A percentile compares a stretch with the other conserved stretches of the same genome.
phyloP scores from a whole-genome alignment of 2,888 invertebrate genomes.

The Lochmaea capreae region DNA sequence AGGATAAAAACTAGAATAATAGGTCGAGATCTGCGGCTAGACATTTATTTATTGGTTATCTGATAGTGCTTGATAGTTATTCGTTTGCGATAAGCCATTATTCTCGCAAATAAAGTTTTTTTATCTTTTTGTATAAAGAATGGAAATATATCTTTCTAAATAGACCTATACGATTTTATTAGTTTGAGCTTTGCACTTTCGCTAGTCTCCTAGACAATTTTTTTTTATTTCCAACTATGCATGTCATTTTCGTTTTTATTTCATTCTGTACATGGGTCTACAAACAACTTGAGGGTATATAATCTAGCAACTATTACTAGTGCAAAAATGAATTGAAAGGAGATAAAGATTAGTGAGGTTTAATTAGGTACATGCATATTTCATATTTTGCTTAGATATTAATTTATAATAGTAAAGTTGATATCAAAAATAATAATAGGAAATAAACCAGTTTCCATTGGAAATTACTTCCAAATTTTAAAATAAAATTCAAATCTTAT shows the following conservation, averaged over 20 bases:
- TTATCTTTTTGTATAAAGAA: slow-evolving; percentile 14
- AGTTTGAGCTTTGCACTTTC: neutral
- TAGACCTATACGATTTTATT: slow-evolving; percentile 5
- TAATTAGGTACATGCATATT: too few relatives aligned
- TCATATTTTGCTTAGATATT: too few relatives aligned
- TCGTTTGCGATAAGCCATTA: slow-evolving; percentile 35
- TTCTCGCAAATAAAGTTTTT: slow-evolving; percentile 32
- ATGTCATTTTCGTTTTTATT: neutral
- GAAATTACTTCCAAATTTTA: too few relatives aligned
- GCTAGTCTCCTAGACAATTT: neutral
- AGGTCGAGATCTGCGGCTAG: slow-evolving; percentile 32
- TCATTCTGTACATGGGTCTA: neutral
- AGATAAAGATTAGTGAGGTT: too few relatives aligned
- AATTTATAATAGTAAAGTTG: too few relatives aligned
- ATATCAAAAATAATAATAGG: too few relatives aligned
- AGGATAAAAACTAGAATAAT: slow-evolving; percentile 36
- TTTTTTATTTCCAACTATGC: neutral
- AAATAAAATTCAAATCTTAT: too few relatives aligned
- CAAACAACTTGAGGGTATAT: too few relatives aligned
- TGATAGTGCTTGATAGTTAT: slow-evolving; percentile 36
- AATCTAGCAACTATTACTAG: too few relatives aligned
- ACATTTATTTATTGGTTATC: slow-evolving; percentile 33
- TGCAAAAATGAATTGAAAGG: too few relatives aligned
- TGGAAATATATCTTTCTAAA: slow-evolving; percentile 10
- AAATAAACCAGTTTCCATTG: too few relatives aligned